Percentiles rank a stretch among this genome's conserved stretches.
Evolutionary conservation across 53 echinoderm and acorn worm genomes (phyloP).

Genomic region (Holothuria leucospilota): DNA sequence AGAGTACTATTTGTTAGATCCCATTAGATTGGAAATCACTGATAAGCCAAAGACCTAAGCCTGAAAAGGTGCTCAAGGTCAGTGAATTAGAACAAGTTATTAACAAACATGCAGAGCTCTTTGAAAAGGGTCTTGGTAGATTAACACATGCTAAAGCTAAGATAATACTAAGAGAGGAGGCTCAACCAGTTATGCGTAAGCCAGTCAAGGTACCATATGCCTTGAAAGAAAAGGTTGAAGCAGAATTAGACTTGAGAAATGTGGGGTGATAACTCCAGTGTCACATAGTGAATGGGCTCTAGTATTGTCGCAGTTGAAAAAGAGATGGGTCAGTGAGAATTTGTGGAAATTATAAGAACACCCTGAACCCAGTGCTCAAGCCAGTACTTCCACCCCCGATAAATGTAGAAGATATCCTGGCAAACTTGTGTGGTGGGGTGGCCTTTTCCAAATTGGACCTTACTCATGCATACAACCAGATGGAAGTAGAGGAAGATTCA

Average conservation of each 20-base stretch:
- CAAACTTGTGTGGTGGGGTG: no score
- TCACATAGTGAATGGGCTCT: no score
- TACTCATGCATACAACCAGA: no score
- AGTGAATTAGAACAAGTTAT: neutral
- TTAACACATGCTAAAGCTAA: constrained; percentile 54
- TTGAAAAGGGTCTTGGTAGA: constrained; percentile 41
- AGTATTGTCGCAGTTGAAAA: no score
- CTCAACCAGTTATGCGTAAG: constrained; percentile 49
- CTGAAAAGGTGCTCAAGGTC: neutral
- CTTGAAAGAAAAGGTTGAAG: constrained; percentile 55
- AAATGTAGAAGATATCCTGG: no score
- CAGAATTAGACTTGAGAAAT: constrained; percentile 59
- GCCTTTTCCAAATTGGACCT: no score
- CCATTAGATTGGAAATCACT: constrained; percentile 48
- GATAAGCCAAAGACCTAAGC: neutral
- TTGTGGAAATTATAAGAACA: no score
- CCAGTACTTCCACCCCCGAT: no score
- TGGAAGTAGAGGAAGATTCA: no score
- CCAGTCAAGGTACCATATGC: constrained; percentile 58
- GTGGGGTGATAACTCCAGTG: no score
- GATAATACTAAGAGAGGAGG: constrained; percentile 45
- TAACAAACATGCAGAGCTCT: constrained; percentile 32
- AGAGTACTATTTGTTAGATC: constrained; percentile 49
- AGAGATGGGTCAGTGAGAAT: no score
- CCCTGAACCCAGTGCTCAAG: no score